A percentile compares a stretch with the other conserved stretches of the same genome.
Evolutionary conservation across 2,888 invertebrate species (phyloP).

Genomic region (Saturnia japonica): DNA sequence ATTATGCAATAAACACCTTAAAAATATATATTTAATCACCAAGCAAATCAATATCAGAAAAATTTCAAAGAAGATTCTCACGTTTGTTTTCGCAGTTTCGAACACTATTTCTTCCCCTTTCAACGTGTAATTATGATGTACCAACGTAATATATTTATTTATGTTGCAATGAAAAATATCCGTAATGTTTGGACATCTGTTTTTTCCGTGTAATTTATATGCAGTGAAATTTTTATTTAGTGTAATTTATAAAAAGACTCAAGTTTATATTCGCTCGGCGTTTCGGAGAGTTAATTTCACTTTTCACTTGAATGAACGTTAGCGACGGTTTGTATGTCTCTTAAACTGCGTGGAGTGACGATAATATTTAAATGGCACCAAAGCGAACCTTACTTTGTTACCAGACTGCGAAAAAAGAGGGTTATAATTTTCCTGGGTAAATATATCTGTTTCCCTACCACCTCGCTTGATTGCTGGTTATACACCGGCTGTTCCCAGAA

Average conservation of each 20-base stretch:
- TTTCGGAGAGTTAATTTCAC: slow-evolving; percentile 18
- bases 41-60: no score
- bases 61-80: background rate
- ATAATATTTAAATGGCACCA: background rate
- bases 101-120: background rate
- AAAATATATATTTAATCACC: no score
- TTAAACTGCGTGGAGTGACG: background rate
- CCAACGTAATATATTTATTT: slow-evolving; percentile 9
- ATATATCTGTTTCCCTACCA: no score
- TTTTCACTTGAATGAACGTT: background rate
- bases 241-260: slow-evolving; percentile 8
- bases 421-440: no score
- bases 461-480: no score
- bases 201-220: slow-evolving; percentile 3
- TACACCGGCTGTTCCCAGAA: no score
- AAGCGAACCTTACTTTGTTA: no score
- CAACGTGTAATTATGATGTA: slow-evolving; percentile 8
- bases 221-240: slow-evolving; percentile 11
- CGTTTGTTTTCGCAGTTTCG: background rate
- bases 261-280: background rate
- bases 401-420: no score
- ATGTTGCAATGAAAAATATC: slow-evolving; percentile 7
- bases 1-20: no score
- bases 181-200: slow-evolving; percentile 14
- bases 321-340: background rate